Evolutionary conservation across 1,140 invertebrate species (phyloP).

Genomic region (Calephelis nemesis): DNA sequence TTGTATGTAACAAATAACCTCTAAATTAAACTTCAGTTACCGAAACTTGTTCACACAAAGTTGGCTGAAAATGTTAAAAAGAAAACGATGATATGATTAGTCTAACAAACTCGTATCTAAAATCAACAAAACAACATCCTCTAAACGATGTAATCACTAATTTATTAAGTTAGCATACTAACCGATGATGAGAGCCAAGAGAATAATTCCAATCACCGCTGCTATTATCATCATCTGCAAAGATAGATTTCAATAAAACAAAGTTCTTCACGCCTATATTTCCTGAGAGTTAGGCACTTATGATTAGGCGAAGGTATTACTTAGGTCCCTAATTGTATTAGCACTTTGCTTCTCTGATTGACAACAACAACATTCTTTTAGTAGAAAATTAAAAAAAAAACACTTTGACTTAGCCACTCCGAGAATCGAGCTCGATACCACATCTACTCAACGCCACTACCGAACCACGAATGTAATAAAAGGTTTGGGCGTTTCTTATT

Average conservation of each 20-base stretch:
- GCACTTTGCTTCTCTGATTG: too few relatives aligned
- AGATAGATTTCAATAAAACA: neutral
- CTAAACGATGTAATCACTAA: conserved; percentile 35
- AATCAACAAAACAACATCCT: conserved; percentile 47
- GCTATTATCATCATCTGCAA: conserved; percentile 95
- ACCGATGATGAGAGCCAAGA: conserved; percentile 94
- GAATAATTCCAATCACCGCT: conserved; percentile 91
- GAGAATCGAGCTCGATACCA: too few relatives aligned
- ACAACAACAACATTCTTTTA: too few relatives aligned
- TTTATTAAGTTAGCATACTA: conserved; percentile 71
- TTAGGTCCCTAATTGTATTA: too few relatives aligned
- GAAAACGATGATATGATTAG: conserved; percentile 67
- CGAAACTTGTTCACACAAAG: conserved; percentile 84
- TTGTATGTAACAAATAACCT: conserved; percentile 76
- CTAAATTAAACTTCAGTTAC: conserved; percentile 71
- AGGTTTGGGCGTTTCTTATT: too few relatives aligned
- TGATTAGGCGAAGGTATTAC: too few relatives aligned
- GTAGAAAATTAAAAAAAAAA: too few relatives aligned
- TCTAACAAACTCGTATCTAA: conserved; percentile 52
- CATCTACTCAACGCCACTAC: too few relatives aligned
- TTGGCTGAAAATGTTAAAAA: conserved; percentile 82
- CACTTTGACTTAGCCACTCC: too few relatives aligned
- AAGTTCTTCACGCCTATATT: neutral
- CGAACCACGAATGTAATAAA: too few relatives aligned
- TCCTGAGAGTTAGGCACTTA: too few relatives aligned